phyloP scores from a whole-genome alignment of 2,888 invertebrate species.

The Suillia variegata region DNA sequence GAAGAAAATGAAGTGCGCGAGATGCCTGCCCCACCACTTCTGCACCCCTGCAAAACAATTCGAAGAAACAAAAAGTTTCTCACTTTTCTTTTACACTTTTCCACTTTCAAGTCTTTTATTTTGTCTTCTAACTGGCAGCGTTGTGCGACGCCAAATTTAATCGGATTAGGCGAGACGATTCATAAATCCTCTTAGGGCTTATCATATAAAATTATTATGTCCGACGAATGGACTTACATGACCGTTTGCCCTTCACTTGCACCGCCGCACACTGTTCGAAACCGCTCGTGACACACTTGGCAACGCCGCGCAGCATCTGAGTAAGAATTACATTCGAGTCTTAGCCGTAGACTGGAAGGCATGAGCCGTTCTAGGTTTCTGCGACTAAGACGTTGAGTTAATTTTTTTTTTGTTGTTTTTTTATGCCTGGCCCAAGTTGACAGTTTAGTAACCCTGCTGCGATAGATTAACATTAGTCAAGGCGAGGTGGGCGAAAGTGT shows the following conservation, averaged over 20 bases:
- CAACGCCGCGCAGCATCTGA: no score
- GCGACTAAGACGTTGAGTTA: no score
- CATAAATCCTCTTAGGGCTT: constrained; percentile 35
- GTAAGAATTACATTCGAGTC: no score
- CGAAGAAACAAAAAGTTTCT: neutral
- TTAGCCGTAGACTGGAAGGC: no score
- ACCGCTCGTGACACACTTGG: neutral
- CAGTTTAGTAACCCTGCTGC: neutral
- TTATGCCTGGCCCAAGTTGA: neutral
- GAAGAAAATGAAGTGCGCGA: neutral
- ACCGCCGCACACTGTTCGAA: neutral
- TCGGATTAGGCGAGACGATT: constrained; percentile 40
- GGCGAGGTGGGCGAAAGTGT: neutral
- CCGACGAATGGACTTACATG: constrained; percentile 15
- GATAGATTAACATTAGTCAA: neutral
- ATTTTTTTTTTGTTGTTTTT: no score
- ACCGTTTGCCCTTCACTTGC: neutral
- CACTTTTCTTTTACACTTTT: no score
- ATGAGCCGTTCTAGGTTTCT: no score
- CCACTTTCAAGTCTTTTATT: no score
- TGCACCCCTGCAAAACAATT: no score
- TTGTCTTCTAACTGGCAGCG: neutral
- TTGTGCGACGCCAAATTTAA: constrained; percentile 27
- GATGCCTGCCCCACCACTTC: no score
- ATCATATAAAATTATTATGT: constrained; percentile 16